Base-by-base conservation (phyloP, 35 echinoderm and acorn worm genomes). In the Apostichopus californicus region DNA sequence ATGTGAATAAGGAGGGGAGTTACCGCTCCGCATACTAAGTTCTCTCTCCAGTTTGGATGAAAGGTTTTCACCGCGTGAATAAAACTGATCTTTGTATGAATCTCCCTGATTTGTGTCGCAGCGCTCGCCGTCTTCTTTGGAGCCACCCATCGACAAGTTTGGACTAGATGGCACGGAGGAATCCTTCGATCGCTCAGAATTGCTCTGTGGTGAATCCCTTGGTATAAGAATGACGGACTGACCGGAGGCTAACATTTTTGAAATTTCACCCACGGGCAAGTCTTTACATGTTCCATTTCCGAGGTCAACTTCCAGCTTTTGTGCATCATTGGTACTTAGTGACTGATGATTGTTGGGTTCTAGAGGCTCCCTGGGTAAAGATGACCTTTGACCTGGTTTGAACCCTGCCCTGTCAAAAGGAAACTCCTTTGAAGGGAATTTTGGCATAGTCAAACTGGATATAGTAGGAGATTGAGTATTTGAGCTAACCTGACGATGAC, bases 201-300 rank as follows among this genome's bases (percentile, higher is more conserved):
- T 93, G 34, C 34, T 46, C 52, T 90, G 85, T 26, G 81, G 92
- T 23, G 82, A 96, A 59, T 98, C 94, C 58, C 92, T 93, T 71
- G 97, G 95, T 90, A 96, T 96, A 59, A 98, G 90, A 61, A 98
- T 98, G 14, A 98, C 97, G 13, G 97, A 95, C 91, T 98, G 97
- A 34, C 97, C 97, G 23, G 97, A 96, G 78, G 90, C 79, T 20
- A 98, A 90, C 93, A 96, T 96, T 92, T 98, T 96, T 59, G 80
- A 92, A n/a, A 96, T 98, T 65, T 93, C 93, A 21, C 84, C 91
- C 59, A 96, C 92, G 28, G 95, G 92, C 56, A 98, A 79, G 66
- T 94, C 95, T 24, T 91, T 91, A 73, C 77, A 91, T 24, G 89
- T 78, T 79, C 89, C 89, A 79, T 77, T 79, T 72, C 89, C 77